Percentiles rank a stretch among this genome's conserved stretches.
phyloP scores from a whole-genome alignment of 2,113 vertebrate genomes.

The Cettia cetti region DNA sequence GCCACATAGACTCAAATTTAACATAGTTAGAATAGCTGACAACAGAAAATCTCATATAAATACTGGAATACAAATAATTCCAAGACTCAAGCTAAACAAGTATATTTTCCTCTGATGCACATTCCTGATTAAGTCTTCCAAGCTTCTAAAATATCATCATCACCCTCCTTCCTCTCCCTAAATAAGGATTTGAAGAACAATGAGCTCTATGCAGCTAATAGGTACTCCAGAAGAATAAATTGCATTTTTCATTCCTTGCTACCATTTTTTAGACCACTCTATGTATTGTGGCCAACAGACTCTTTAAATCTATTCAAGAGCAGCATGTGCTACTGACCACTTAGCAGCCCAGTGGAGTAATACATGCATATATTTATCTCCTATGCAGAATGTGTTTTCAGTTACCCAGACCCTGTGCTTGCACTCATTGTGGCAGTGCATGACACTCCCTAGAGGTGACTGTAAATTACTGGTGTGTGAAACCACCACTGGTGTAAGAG shows the following conservation, averaged over 20 bases:
- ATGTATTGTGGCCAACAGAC: not conserved
- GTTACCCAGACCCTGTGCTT: not conserved
- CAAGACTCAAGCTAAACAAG: not conserved
- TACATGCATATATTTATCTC: not conserved
- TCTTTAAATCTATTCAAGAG: not conserved
- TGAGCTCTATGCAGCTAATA: not conserved
- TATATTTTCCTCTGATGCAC: not conserved
- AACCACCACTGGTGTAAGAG: not conserved
- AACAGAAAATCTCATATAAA: not conserved
- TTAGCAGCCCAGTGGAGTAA: not conserved
- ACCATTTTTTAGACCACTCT: not conserved
- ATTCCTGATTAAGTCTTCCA: not conserved
- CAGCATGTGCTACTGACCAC: not conserved
- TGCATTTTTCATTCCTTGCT: not conserved
- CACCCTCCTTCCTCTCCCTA: not conserved
- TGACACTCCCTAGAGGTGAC: not conserved
- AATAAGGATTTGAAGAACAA: not conserved
- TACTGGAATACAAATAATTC: not conserved
- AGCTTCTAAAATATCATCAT: not conserved
- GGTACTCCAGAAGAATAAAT: not conserved
- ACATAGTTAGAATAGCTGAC: not conserved
- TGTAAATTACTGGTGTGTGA: not conserved
- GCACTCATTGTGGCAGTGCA: not conserved
- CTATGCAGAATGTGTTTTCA: not conserved
- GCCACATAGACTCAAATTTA: not conserved